Percentiles rank a stretch among this genome's conserved stretches.
phyloP scores from a whole-genome alignment of 1,140 invertebrate genomes.

The Macrobrachium nipponense region DNA sequence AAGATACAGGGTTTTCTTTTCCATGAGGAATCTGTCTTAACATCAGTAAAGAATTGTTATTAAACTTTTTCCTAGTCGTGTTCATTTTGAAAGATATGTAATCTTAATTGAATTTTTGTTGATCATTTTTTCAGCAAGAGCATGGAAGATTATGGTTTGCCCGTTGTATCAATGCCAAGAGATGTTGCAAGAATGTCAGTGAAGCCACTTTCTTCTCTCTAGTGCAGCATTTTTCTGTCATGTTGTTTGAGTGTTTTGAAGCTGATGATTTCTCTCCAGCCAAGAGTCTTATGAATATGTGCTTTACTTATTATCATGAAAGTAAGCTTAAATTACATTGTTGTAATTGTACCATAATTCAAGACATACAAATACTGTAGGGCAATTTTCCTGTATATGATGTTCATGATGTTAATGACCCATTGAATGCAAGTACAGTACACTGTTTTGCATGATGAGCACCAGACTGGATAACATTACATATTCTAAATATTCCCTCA shows the following conservation, averaged over 20 bases:
- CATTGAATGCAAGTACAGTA: neutral
- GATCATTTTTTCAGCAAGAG: slow-evolving; percentile 66
- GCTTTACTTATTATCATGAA: slow-evolving; percentile 85
- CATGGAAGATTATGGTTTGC: slow-evolving; percentile 75
- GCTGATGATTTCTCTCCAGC: slow-evolving; percentile 83
- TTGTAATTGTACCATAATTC: neutral
- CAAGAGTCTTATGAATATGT: slow-evolving; percentile 85
- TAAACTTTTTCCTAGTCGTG: neutral
- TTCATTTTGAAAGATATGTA: neutral
- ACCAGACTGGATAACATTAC: too few relatives aligned
- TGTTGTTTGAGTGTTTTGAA: slow-evolving; percentile 82
- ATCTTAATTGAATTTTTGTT: neutral
- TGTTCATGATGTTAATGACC: too few relatives aligned
- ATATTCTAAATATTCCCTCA: too few relatives aligned
- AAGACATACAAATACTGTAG: neutral
- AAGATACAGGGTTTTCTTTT: too few relatives aligned
- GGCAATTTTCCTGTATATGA: too few relatives aligned
- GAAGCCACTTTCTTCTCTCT: slow-evolving; percentile 83
- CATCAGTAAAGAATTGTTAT: too few relatives aligned
- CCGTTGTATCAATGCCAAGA: slow-evolving; percentile 80
- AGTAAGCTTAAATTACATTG: slow-evolving; percentile 68
- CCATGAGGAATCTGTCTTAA: too few relatives aligned
- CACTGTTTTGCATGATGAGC: too few relatives aligned
- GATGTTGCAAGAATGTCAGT: slow-evolving; percentile 76
- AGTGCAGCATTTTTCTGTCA: slow-evolving; percentile 82